Base-by-base conservation (phyloP, 23 tunicate species). In the Trididemnum miniatum region DNA sequence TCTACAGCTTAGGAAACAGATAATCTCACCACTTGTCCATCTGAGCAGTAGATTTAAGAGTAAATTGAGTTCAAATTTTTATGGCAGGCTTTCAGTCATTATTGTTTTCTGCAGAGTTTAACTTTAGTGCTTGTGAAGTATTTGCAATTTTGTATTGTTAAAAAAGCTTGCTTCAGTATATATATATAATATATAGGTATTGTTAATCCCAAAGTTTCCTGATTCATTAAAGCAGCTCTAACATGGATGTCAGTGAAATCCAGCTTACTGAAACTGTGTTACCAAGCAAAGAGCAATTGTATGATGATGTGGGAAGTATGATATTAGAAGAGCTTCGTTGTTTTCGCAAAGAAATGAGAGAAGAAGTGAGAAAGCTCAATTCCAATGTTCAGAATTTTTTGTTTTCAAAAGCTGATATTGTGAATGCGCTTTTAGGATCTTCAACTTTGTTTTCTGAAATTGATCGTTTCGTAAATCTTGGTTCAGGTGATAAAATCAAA, bases 381-480 rank as follows among this genome's bases (percentile, higher is more conserved):
- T 57, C 31, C 2, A 73, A 73, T 39, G 59, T 73, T 9, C 79
- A 73, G 18, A 73, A 73, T 34, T 38, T 40, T n/a, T 25, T 73
- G 59, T 73, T 73, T 73, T 73, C 79, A 26, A 73, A 73, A 40
- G 79, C 79, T 12, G 79, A 73, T 34, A 73, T 73, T 73, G 79
- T 73, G 22, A 73, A 73, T 73, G 79, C 79, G 2, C 4, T 73
- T 20, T 5, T 73, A 1, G 59, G 79, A 20, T 12, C 9, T 73
- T 37, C 31, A 22, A 4, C 57, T 38, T 73, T 73, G 29, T 73
- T 40, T n/a, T 37, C 5, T 38, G 79, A 38, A 37, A 15, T 73
- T 73, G 79, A 73, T 44, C 54, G 15, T 9, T 62, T 22, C 12
- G 57, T 12, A 50, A 18, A 50, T 50, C 57, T 50, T 50, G 57